A percentile compares a stretch with the other conserved stretches of the same genome.
These are phyloP conservation scores for Bombus turneri DNA, from an alignment of 1,140 invertebrate genomes.

Conservation along the genomic window DNA sequence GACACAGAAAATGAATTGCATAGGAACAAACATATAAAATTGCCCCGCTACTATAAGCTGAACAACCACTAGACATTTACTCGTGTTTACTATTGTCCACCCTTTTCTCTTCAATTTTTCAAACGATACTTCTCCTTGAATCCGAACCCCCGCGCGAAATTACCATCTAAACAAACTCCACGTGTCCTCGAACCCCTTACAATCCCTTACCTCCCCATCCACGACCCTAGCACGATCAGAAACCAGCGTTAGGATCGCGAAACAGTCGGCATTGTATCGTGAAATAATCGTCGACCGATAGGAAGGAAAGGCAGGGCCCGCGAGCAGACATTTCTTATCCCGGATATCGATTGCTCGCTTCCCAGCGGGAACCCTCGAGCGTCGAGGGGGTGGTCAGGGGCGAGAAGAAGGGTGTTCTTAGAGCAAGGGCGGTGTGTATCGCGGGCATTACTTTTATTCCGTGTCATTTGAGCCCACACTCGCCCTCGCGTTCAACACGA, in stretches of 20 bases:
- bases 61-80: background rate
- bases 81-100: background rate
- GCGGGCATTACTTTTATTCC: conserved; percentile 82
- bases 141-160: background rate
- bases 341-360: conserved; percentile 79
- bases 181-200: background rate
- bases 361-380: conserved; percentile 65
- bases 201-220: background rate
- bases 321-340: conserved; percentile 75
- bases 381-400: conserved; percentile 46
- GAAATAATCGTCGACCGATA: conserved; percentile 64
- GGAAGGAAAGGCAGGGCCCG: conserved; percentile 56
- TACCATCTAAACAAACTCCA: conserved; percentile 17
- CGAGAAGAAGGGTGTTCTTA: conserved; percentile 66
- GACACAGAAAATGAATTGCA: background rate
- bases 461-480: conserved; percentile 83
- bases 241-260: background rate
- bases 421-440: conserved; percentile 71
- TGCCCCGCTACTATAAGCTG: no score
- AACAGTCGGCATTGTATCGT: conserved; percentile 50
- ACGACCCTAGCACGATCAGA: background rate
- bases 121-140: background rate
- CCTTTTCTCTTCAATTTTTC: background rate
- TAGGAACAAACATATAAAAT: no score
- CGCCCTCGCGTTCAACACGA: conserved; percentile 60